These are phyloP conservation scores for Drosophila histrio DNA, from an alignment of 2,888 invertebrate genomes.

Conservation along the genomic window DNA sequence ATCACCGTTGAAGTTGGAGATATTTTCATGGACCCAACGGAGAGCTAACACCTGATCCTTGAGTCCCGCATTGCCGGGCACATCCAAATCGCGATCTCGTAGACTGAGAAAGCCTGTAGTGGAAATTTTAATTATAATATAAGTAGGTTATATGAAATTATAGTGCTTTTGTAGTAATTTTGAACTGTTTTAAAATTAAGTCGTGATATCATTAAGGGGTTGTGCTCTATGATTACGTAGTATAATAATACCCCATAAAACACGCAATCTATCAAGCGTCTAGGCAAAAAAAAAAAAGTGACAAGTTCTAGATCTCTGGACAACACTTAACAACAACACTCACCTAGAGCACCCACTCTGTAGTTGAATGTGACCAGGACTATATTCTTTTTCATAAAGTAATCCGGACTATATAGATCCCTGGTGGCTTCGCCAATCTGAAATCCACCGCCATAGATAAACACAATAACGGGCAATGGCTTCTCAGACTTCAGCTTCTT, in stretches of 20 bases:
- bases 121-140: no score
- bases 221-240: background rate
- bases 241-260: background rate
- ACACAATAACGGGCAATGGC: conserved; percentile 83
- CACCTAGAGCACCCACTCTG: conserved; percentile 84
- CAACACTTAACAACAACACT: conserved; percentile 12
- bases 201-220: background rate
- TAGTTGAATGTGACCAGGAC: conserved; percentile 85
- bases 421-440: conserved; percentile 82
- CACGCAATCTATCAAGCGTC: background rate
- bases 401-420: conserved; percentile 83
- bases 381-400: conserved; percentile 83
- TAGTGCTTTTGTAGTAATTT: no score
- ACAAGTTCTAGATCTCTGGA: background rate
- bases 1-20: conserved; percentile 85
- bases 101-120: conserved; percentile 85
- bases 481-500: conserved; percentile 69
- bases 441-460: conserved; percentile 85
- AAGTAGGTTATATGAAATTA: no score
- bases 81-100: conserved; percentile 83
- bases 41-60: conserved; percentile 85
- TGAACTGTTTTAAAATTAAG: background rate
- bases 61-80: conserved; percentile 85
- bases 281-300: no score
- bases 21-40: conserved; percentile 85